Conservation (phyloP, 2,888 invertebrate species). For the Cephonodes hylas region DNA sequence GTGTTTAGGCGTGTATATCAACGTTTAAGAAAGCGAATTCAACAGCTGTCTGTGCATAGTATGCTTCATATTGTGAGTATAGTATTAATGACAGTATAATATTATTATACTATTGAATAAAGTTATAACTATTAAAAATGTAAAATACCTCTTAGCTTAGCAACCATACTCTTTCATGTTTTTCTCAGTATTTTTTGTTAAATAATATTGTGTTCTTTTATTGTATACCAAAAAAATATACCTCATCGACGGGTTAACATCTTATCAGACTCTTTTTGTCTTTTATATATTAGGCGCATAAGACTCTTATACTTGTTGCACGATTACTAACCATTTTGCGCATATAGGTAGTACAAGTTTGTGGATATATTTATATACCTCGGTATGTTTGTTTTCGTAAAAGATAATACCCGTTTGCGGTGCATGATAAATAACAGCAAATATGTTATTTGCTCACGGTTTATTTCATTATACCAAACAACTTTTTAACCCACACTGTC, state of each 20-base stretch:
- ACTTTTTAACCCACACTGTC: no score
- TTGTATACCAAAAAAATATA: no score
- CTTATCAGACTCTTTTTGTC: background rate
- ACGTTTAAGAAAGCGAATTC: constrained; percentile 48
- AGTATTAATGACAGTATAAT: background rate
- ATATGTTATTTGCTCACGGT: no score
- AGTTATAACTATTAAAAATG: background rate
- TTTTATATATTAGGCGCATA: background rate
- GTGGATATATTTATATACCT: background rate
- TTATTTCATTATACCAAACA: no score
- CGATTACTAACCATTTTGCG: background rate
- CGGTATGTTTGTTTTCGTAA: background rate
- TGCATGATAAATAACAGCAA: no score
- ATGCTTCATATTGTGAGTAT: constrained; percentile 75
- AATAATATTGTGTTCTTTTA: no score
- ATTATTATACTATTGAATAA: background rate
- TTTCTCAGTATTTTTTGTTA: no score
- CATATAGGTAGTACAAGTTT: background rate
- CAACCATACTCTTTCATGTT: no score
- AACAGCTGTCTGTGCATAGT: constrained; percentile 73
- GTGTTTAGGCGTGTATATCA: constrained; percentile 50
- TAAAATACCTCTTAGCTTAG: no score
- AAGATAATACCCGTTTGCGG: background rate
- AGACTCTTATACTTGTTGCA: background rate
- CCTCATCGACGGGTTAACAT: no score